phyloP scores from a whole-genome alignment of 2,888 invertebrate species.

The Phyto melanocephala region DNA sequence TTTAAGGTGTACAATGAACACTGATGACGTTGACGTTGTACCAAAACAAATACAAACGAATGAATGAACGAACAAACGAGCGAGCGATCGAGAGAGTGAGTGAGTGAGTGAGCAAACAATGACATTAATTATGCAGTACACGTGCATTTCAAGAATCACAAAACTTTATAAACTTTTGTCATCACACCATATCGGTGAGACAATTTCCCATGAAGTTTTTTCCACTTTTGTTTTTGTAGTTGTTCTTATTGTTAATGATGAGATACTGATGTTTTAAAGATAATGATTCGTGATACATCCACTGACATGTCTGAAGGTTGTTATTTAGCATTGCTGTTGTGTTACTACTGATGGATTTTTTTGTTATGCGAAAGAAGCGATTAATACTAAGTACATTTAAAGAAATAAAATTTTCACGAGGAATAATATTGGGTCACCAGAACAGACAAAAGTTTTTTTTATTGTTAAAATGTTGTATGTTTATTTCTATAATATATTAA shows the following conservation, averaged over 20 bases:
- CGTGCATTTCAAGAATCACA: slow-evolving; percentile 75
- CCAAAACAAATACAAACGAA: slow-evolving; percentile 11
- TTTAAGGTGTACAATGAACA: neutral
- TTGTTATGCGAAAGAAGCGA: slow-evolving; percentile 55
- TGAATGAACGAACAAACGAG: neutral
- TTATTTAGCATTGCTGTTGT: slow-evolving; percentile 31
- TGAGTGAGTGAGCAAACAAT: neutral
- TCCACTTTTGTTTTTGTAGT: neutral
- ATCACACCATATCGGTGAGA: slow-evolving; percentile 66
- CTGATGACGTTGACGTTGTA: neutral
- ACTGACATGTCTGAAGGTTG: slow-evolving; percentile 58
- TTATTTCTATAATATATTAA: neutral
- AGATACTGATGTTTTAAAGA: neutral
- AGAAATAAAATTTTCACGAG: slow-evolving; percentile 32
- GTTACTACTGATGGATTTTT: slow-evolving; percentile 17
- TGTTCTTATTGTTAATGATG: neutral
- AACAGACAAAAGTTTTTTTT: slow-evolving; percentile 10
- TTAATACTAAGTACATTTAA: slow-evolving; percentile 39
- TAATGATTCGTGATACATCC: slow-evolving; percentile 31
- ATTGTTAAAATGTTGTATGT: neutral
- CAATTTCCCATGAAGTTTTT: slow-evolving; percentile 64
- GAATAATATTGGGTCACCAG: slow-evolving; percentile 45
- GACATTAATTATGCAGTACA: slow-evolving; percentile 72
- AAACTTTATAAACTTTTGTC: slow-evolving; percentile 72
- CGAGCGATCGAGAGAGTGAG: too few species aligned